Evolutionary conservation across 2,113 vertebrate species (phyloP), one percentile per base, ranked within the genome.

Genomic region (Larimichthys crocea): DNA sequence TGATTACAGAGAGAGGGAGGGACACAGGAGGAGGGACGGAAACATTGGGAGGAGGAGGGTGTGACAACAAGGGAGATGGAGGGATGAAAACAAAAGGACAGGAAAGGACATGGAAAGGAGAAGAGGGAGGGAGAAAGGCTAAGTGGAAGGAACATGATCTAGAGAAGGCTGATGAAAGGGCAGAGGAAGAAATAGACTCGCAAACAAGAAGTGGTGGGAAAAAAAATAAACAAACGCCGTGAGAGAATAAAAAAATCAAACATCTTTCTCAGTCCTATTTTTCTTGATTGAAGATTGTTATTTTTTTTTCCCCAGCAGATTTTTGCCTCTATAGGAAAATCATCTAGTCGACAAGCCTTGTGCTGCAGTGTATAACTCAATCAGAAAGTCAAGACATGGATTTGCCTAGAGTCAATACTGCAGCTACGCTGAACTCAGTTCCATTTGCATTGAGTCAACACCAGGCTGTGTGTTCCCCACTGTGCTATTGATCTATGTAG

Each of bases 1-100:
- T 92, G 88, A 93, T 93, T 92, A 91, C 79, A 88, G 26, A 75
- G 20, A 46, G 44, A 46, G 35, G 19, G 40, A 76, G 66, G 35
- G 73, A 63, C 17, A 29, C 26, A 31, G 79, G 64, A 65, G 19
- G 61, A 60, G 48, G 50, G 53, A 60, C 50, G 63, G 84, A 87
- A 83, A 80, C 77, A 85, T 5, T 31, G 75, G 29, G 17, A 55
- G 56, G 53, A n/a, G 48, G 69, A 26, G 22, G 46, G 72, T 66
- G 83, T 40, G 82, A 80, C 64, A 68, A 73, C 69, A 77, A 49
- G 63, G 56, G 56, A 71, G 59, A 65, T 26, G 56, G 72, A 56
- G 55, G 64, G 74, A 84, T 69, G 70, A 55, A 86, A 78, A 76
- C 40, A 65, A 48, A 16, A 40, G 71, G 68, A 79, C 73, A 77